Evolutionary conservation across 2,797 vertebrate genomes (phyloP), one percentile per base, ranked within the genome.

Genomic region (Sebastes flavidus): DNA sequence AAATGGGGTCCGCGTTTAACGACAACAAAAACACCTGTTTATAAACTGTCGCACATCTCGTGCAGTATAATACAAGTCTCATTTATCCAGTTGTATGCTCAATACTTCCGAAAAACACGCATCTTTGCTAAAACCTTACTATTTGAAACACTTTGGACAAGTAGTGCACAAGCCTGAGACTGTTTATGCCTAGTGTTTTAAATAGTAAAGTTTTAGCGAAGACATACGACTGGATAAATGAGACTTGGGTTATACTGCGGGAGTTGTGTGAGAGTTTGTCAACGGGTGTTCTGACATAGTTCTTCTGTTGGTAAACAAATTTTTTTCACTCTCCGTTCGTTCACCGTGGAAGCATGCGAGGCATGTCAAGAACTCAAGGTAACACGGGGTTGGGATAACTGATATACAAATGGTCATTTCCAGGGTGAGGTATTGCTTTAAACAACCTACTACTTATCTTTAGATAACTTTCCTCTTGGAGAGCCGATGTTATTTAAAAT

Each of bases 401-500:
- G 10, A 24, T 55, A 55, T 13, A 55, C 11, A 55, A 55, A 55
- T 24, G 22, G 54, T 55, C 11, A 55, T 55, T 55, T 24, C 12
- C 10, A 6, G 54, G 22, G 54, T 55, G 54, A 55, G 22, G 54
- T 24, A 24, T 55, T 55, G 22, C 54, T 55, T 24, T 62, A 18
- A 52, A 54, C 29, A 32, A 54, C 20, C 29, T 10, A 25, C 34
- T 62, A n/a, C n/a, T n/a, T 16, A 65, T 65, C 36, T 65, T 8
- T 16, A 25, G 34, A 65, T 16, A 5, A 18, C 8, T 25, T 65
- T 27, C n/a, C 34, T 38, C 34, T 65, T 5, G 58, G 32, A 24
- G 32, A 63, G 61, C n/a, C 1, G 3, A 38, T 38, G n/a, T 38
- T 36, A 85, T 86, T 88, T 85, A 79, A 89, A 93, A 89, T 72